Conservation (phyloP, 2,888 invertebrate genomes). For the Siphonodentalium dalli region DNA sequence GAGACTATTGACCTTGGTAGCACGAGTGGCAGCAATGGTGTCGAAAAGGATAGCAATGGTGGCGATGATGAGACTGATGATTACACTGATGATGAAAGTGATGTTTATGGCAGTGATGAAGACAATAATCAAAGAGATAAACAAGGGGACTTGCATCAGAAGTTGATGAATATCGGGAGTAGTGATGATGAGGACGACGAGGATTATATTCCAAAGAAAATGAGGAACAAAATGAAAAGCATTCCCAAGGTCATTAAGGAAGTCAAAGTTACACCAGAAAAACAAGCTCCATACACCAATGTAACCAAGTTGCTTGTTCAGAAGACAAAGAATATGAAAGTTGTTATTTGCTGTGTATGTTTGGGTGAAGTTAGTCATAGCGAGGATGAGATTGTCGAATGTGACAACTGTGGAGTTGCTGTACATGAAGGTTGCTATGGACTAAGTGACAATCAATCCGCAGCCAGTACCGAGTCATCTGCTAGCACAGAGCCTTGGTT, state of each 20-base stretch:
- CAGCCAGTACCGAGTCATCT: slow-evolving; percentile 90
- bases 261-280: not conserved
- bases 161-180: too few species aligned
- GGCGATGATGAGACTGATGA: slow-evolving; percentile 17
- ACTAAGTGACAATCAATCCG: slow-evolving; percentile 87
- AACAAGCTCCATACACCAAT: not conserved
- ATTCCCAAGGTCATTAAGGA: not conserved
- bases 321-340: slow-evolving; percentile 57
- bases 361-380: slow-evolving; percentile 89
- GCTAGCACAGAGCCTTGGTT: slow-evolving; percentile 99
- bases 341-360: slow-evolving; percentile 90
- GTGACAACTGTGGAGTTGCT: slow-evolving; percentile 94
- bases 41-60: slow-evolving; percentile 18
- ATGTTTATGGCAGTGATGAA: too few species aligned
- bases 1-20: too few species aligned
- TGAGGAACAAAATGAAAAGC: slow-evolving; percentile 18
- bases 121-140: too few species aligned
- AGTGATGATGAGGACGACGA: slow-evolving; percentile 45
- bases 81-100: too few species aligned
- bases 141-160: too few species aligned
- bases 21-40: too few species aligned
- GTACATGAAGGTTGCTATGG: slow-evolving; percentile 98
- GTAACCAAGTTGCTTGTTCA: not conserved
- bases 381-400: slow-evolving; percentile 95
- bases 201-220: slow-evolving; percentile 45